phyloP scores from a whole-genome alignment of 2,888 invertebrate species.

The Drosophila pullipes region DNA sequence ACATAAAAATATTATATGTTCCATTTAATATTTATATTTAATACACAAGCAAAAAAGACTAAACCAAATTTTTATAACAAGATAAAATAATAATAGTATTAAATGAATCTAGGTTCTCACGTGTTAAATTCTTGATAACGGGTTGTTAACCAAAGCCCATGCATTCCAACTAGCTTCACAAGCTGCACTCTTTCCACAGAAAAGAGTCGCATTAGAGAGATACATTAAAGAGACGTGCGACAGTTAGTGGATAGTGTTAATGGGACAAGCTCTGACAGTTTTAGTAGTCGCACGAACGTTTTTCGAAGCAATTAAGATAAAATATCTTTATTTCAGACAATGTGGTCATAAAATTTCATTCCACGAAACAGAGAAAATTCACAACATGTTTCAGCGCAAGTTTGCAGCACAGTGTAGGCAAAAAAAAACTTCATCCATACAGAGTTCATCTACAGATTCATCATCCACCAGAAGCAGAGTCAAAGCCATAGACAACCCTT shows the following conservation, averaged over 20 bases:
- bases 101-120: background rate
- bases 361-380: conserved; percentile 1
- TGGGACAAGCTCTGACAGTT: conserved; percentile 36
- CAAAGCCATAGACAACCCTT: conserved; percentile 68
- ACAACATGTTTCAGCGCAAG: conserved; percentile 37
- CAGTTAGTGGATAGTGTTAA: conserved; percentile 52
- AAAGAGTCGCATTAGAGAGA: conserved; percentile 14
- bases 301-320: conserved; percentile 52
- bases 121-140: background rate
- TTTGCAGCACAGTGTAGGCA: conserved; percentile 38
- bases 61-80: background rate
- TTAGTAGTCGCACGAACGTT: conserved; percentile 46
- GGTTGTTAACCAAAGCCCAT: background rate
- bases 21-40: background rate
- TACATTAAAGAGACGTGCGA: conserved; percentile 30
- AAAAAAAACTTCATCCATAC: conserved; percentile 16
- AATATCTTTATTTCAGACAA: conserved; percentile 48
- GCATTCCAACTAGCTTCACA: background rate
- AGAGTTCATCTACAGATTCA: conserved; percentile 19
- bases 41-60: background rate
- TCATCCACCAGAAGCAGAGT: conserved; percentile 22
- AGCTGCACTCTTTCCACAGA: background rate
- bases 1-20: background rate
- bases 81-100: background rate
- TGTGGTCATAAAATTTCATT: conserved; percentile 36